Evolutionary conservation across 2,797 vertebrate genomes (phyloP), one percentile per base, ranked within the genome.

Genomic region (Etheostoma nigrum): DNA sequence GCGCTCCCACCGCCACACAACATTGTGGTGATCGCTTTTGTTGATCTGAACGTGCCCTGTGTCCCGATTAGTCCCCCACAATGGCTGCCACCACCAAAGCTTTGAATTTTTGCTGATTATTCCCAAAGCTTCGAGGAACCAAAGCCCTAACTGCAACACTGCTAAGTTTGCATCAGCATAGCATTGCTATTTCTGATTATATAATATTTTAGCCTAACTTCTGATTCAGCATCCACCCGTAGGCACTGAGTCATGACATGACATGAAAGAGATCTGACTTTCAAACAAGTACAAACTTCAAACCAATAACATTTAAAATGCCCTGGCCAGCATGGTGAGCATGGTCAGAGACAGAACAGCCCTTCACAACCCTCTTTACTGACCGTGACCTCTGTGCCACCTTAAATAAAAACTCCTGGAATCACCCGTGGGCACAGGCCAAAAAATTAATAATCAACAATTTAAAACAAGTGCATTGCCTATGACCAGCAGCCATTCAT

Each of bases 341-440:
- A 21, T 1, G 14, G 62, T 68, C 74, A 62, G 67, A 79, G 60
- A 63, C 62, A 67, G 19, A 82, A 48, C 18, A 71, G 71, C 27
- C 55, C 36, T 76, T 59, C 45, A 54, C 63, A 65, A 5, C 48
- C 67, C 58, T 74, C 77, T 78, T 52, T 58, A 55, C 73, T 67
- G 55, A 68, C 59, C 69, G 9, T 40, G 10, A 40, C 2, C 36
- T 40, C 36, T 40, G 9, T 40, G 36, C 10, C 36, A 40, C 36
- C 36, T 9, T 40, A 40, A 3, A 11, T 40, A 40, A 40, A 40
- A 11, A 11, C 3, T 11, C 10, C 36, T 40, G 36, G 36, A 12
- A 40, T 40, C 3, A 4, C 36, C 36, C 3, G 3, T 40, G 10
- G 36, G 10, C 36, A 40, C 36, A 40, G 19, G 30, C 33, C 33